Conservation (phyloP, 2,797 vertebrate species). For the Micropoecilia bifurca region DNA sequence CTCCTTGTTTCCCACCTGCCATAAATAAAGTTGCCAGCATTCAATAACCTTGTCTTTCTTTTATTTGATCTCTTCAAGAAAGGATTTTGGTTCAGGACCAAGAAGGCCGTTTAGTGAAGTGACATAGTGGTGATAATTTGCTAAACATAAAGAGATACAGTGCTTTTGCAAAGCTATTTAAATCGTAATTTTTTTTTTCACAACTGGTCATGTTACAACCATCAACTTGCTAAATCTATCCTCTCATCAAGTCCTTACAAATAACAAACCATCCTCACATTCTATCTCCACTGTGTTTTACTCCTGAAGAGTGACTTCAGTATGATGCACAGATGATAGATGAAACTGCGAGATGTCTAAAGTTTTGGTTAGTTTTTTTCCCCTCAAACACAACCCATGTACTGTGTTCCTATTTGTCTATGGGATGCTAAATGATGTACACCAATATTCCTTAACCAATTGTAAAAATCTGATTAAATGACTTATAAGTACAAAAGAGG, state of each 20-base stretch:
- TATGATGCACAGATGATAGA: neutral
- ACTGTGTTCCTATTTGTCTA: neutral
- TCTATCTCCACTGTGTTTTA: neutral
- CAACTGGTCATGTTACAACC: neutral
- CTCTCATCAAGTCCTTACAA: neutral
- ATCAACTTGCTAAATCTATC: neutral
- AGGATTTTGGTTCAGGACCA: slow-evolving; percentile 7
- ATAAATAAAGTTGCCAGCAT: slow-evolving; percentile 83
- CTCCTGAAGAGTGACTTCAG: neutral
- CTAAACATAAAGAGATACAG: slow-evolving; percentile 11
- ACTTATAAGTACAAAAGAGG: no score
- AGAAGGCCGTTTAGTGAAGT: slow-evolving; percentile 4
- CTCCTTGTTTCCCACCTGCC: slow-evolving; percentile 33
- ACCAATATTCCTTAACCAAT: neutral
- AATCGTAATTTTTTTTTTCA: neutral
- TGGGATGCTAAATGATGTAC: neutral
- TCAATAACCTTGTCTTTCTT: slow-evolving; percentile 46
- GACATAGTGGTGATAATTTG: slow-evolving; percentile 16
- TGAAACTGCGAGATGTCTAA: neutral
- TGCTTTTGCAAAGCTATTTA: neutral
- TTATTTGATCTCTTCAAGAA: slow-evolving; percentile 42
- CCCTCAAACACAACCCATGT: neutral
- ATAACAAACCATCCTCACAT: neutral
- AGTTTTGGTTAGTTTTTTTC: neutral
- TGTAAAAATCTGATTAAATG: neutral